Evolutionary conservation across 1,140 invertebrate genomes (phyloP).

Genomic region (Metaphire vulgaris): DNA sequence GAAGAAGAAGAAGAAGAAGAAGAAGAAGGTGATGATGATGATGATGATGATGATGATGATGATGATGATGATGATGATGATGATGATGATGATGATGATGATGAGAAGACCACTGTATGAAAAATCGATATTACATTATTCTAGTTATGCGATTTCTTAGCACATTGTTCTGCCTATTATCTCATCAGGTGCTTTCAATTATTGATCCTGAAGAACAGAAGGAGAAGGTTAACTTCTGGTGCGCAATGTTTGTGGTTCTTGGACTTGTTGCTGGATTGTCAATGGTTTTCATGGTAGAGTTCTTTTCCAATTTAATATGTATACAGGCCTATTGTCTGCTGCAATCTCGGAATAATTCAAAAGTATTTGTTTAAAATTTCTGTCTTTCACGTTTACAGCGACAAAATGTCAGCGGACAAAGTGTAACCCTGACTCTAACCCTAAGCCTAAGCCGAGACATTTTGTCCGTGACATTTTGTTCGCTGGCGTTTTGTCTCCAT

Average conservation of each 20-base stretch:
- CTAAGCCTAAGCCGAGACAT: too few species aligned
- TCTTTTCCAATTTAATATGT: too few species aligned
- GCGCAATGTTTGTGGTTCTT: constrained; percentile 7
- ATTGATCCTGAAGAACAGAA: constrained; percentile 9
- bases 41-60: constrained; percentile 28
- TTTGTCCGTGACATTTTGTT: too few species aligned
- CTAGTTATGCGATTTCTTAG: too few species aligned
- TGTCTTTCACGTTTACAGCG: too few species aligned
- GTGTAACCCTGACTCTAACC: too few species aligned
- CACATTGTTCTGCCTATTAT: background rate
- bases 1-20: constrained; percentile 26
- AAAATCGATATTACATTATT: too few species aligned
- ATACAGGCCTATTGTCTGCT: too few species aligned
- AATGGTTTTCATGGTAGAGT: constrained; percentile 8
- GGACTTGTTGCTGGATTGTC: constrained; percentile 5
- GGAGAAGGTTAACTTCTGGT: background rate
- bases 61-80: constrained; percentile 28
- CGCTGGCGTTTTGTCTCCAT: too few species aligned
- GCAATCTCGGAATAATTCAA: too few species aligned
- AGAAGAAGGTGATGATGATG: constrained; percentile 26
- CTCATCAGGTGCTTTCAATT: constrained; percentile 7
- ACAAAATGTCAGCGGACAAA: too few species aligned
- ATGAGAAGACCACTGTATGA: constrained; percentile 26
- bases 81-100: constrained; percentile 31
- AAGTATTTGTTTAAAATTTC: too few species aligned